Conservation (phyloP, 2,113 vertebrate genomes). For the Ciconia boyciana region DNA sequence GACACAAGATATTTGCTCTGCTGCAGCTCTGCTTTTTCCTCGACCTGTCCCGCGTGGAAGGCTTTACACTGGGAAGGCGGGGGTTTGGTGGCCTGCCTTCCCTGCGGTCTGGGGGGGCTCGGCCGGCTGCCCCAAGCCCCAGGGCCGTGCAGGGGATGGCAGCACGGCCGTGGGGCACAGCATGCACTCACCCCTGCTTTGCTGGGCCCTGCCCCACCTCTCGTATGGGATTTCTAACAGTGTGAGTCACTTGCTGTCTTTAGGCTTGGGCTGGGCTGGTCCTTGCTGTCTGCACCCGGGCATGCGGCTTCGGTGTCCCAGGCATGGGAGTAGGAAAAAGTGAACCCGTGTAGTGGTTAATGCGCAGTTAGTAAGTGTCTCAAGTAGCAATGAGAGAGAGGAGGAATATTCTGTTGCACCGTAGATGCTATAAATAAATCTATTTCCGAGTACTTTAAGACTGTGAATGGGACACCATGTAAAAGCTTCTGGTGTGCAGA, state of each 20-base stretch:
- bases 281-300: background rate
- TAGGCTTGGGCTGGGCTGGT: background rate
- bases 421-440: background rate
- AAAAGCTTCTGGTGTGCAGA: background rate
- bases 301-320: background rate
- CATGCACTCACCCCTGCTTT: accelerated
- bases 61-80: accelerated
- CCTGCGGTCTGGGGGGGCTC: accelerated
- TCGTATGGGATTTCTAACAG: accelerated
- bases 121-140: accelerated
- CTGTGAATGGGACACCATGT: background rate
- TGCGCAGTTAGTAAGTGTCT: accelerated
- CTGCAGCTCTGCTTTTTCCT: background rate
- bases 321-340: background rate
- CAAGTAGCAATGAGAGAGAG: background rate
- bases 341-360: accelerated
- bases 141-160: accelerated
- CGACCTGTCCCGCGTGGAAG: accelerated
- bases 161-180: accelerated
- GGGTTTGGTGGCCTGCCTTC: too few species aligned
- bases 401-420: background rate
- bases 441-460: background rate
- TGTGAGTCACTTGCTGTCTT: background rate
- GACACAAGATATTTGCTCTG: accelerated
- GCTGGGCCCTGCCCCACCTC: background rate